phyloP scores from a whole-genome alignment of 2,888 invertebrate genomes.

The Nasonia oneida region DNA sequence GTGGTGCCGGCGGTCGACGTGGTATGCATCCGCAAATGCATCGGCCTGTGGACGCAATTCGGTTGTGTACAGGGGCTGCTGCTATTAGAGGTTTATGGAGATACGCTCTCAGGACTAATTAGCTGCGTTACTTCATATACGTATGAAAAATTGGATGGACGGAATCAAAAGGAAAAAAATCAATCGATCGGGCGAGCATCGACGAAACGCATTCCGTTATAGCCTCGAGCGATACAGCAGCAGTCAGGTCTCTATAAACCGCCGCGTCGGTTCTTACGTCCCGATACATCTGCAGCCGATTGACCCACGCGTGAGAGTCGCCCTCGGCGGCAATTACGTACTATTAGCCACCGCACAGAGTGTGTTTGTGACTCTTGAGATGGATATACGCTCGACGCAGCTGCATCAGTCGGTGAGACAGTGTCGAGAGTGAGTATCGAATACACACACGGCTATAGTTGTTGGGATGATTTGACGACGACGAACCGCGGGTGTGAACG shows the following conservation, averaged over 20 bases:
- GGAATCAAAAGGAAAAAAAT: neutral
- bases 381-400: neutral
- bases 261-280: neutral
- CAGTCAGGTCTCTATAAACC: neutral
- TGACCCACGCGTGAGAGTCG: neutral
- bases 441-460: neutral
- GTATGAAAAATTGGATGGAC: neutral
- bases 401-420: neutral
- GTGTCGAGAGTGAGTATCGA: neutral
- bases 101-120: neutral
- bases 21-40: neutral
- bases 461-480: slow-evolving; percentile 3
- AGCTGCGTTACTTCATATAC: neutral
- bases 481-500: neutral
- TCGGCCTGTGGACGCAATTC: neutral
- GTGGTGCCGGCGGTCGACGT: neutral
- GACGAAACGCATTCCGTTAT: neutral
- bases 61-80: neutral
- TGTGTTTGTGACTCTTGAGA: neutral
- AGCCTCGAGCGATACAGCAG: neutral
- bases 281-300: neutral
- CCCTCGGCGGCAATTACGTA: neutral
- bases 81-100: slow-evolving; percentile 1
- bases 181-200: neutral
- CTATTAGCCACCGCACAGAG: neutral